Evolutionary conservation across 2,113 vertebrate species (phyloP), one percentile per base, ranked within the genome.

Genomic region (Platycercus adscitus): DNA sequence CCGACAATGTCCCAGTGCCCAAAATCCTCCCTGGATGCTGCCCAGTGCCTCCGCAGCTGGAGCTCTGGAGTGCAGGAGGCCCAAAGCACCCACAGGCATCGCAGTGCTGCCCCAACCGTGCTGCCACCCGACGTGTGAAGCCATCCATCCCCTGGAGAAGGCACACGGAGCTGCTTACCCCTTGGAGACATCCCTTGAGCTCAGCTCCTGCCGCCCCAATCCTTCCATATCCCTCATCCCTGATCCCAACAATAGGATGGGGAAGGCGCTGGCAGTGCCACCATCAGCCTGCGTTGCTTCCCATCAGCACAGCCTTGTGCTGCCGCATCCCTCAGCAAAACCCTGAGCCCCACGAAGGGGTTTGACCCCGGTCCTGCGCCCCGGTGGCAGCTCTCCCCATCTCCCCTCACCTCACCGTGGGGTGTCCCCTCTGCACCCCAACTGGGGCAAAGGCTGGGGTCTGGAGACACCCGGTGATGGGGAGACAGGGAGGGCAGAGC

Each of bases 401-500:
- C 35, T 73, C 28, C 66, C 20, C 52, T n/a, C 5, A 0, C 12
- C 2, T 25, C 31, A 18, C 5, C 0, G 1, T 0, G 7, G 65
- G 52, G 18, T 19, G 61, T 47, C 61, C n/a, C 50, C 73, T 75
- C 29, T 0, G 0, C 39, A 65, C 23, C 58, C 31, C 0, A 0
- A 9, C 2, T 7, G 16, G 39, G 52, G 35, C 4, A 39, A 71
- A 71, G 8, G 13, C 12, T 2, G 8, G 39, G 78, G 20, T 39
- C 0, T 2, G 5, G 92, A 53, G 69, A 89, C 76, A 92, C 82
- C 91, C 81, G 91, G 73, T 55, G 89, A 66, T 1, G 17, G 86
- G 25, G 47, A 95, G 94, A 73, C 43, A 23, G 83, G 93, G 92
- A 92, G 94, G 66, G 96, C 89, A 95, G 95, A 94, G 94, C 75